Evolutionary conservation across 2,797 vertebrate species (phyloP).

Genomic region (Phoxinus dragarum): DNA sequence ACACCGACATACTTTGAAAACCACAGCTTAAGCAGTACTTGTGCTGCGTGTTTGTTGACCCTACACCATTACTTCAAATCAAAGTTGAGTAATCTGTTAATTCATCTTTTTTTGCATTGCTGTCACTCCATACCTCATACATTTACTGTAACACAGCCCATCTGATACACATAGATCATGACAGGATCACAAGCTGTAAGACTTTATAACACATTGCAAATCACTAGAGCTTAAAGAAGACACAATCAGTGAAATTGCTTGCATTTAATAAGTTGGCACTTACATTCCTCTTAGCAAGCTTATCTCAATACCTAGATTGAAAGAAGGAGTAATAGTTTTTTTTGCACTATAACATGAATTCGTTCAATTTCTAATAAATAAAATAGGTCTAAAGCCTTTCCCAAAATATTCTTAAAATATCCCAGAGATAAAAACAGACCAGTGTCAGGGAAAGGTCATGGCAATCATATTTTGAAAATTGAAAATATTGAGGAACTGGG

Average conservation of each 20-base stretch:
- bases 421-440: background rate
- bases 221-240: slow-evolving; percentile 30
- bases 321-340: background rate
- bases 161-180: slow-evolving; percentile 67
- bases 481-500: background rate
- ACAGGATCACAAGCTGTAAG: slow-evolving; percentile 69
- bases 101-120: background rate
- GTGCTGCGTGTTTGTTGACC: background rate
- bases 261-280: slow-evolving; percentile 69
- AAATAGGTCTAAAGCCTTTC: slow-evolving; percentile 3
- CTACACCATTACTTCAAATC: background rate
- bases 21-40: background rate
- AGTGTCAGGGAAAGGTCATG: background rate
- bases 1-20: background rate
- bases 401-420: background rate
- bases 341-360: background rate
- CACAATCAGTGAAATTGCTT: slow-evolving; percentile 66
- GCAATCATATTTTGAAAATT: too few species aligned
- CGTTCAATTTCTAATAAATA: background rate
- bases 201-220: slow-evolving; percentile 48
- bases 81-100: background rate
- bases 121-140: slow-evolving; percentile 59
- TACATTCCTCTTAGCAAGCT: slow-evolving; percentile 59
- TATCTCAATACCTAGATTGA: slow-evolving; percentile 33
- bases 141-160: slow-evolving; percentile 27